Base-by-base conservation (phyloP, 2,113 vertebrate species). In the Pionites leucogaster region DNA sequence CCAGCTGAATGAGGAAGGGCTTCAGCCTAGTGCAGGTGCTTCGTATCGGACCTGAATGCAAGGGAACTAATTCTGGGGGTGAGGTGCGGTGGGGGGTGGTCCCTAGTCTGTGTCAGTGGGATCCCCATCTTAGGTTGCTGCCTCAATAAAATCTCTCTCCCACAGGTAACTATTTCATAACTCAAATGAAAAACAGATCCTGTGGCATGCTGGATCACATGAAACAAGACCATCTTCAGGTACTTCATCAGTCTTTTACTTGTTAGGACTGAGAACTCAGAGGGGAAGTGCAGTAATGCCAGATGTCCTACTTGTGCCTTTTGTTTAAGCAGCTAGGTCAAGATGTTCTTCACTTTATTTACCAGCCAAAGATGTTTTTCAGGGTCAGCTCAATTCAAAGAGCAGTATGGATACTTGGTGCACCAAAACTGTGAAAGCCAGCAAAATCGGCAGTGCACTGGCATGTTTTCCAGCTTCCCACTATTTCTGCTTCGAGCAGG, bases 31-130 rank as follows among this genome's bases (percentile, higher is more conserved):
- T 0, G 3, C 19, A 49, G 20, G n/a, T 65, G 9, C 25, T 69
- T 76, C 0, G 0, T 8, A 9, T 18, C 0, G 0, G 50, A 46
- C 35, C 24, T 60, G 31, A 62, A 62, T 39, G 31, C 19, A 64
- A 79, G 18, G 8, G 24, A 28, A 53, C 24, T 23, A 7, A 29
- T 33, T 14, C 49, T 13, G 47, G 47, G 47, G 22, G 47, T 12
- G 11, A 6, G 0, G 18, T 4, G 42, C 8, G 17, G 42, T 18
- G 42, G 13, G 6, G 14, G 19, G 2, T 5, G 2, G 2, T 65
- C 10, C 15, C 14, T 31, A 23, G 10, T 29, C 22, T 57, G 4
- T 55, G 18, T 59, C 37, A 37, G 29, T 24, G 29, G 29, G 15
- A 62, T 53, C 35, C 7, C 15, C 27, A 28, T 49, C 49, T 42